A percentile compares a stretch with the other conserved stretches of the same genome.
Conservation (phyloP, 2,797 vertebrate genomes). For the Alca torda region DNA sequence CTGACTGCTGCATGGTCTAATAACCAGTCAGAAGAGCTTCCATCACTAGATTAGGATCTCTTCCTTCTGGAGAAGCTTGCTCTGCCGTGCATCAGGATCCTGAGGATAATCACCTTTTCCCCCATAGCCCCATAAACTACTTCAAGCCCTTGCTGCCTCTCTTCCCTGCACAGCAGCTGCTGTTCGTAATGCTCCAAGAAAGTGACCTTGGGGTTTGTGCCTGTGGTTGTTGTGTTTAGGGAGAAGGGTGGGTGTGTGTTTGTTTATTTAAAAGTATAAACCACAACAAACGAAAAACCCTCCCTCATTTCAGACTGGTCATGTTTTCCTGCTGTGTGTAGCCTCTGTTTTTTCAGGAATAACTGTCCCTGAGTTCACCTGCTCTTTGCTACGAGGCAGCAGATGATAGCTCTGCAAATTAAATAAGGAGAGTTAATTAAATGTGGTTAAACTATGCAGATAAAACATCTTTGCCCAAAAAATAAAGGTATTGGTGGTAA, state of each 20-base stretch:
- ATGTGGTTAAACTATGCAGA: background rate
- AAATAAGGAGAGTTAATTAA: background rate
- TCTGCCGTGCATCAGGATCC: background rate
- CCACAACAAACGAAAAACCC: background rate
- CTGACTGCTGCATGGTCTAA: background rate
- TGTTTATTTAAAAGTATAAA: background rate
- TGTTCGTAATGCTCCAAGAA: background rate
- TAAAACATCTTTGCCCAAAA: background rate
- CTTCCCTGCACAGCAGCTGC: background rate
- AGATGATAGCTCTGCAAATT: background rate
- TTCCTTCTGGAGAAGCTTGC: background rate
- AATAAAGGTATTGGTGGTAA: background rate
- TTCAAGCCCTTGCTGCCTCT: background rate
- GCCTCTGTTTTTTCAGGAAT: background rate
- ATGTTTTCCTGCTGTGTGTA: background rate
- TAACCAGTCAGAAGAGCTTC: background rate
- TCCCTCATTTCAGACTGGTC: background rate
- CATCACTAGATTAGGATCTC: background rate
- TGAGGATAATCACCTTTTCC: background rate
- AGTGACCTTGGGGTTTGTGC: background rate
- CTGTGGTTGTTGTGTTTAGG: background rate
- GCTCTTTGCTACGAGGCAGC: background rate
- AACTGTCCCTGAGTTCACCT: background rate
- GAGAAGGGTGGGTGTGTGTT: rapidly evolving
- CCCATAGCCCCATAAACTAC: background rate